Evolutionary conservation across 2,888 invertebrate species (phyloP).

Genomic region (Amphipoea lucens): DNA sequence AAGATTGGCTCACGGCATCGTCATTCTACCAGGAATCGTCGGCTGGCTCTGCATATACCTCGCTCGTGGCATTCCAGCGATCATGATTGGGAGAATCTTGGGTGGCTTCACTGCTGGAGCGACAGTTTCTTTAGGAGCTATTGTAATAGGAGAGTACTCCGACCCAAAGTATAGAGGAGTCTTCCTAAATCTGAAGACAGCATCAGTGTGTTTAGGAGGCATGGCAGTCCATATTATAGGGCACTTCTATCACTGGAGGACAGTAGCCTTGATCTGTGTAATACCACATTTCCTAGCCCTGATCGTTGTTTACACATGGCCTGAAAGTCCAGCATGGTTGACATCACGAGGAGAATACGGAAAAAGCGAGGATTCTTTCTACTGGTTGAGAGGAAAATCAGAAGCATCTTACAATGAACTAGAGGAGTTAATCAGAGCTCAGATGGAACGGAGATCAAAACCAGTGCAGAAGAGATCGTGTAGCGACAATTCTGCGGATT

Average conservation of each 20-base stretch:
- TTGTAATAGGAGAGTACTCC: constrained; percentile 80
- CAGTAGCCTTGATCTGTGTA: constrained; percentile 70
- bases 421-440: constrained; percentile 72
- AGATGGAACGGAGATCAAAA: constrained; percentile 65
- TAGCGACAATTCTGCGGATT: constrained; percentile 44
- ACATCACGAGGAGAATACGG: constrained; percentile 80
- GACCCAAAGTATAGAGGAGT: constrained; percentile 78
- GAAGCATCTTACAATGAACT: constrained; percentile 69
- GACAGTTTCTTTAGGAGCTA: constrained; percentile 73
- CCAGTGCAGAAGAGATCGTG: constrained; percentile 42
- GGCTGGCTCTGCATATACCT: constrained; percentile 76
- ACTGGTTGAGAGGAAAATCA: constrained; percentile 86
- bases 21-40: constrained; percentile 73
- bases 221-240: constrained; percentile 73
- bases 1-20: constrained; percentile 68
- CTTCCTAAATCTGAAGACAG: constrained; percentile 79
- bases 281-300: constrained; percentile 71
- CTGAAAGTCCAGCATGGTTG: constrained; percentile 92
- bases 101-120: constrained; percentile 74
- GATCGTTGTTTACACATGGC: constrained; percentile 82
- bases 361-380: constrained; percentile 87
- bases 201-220: constrained; percentile 75
- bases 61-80: constrained; percentile 66
- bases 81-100: constrained; percentile 74
- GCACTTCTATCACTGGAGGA: constrained; percentile 73